A percentile compares a stretch with the other conserved stretches of the same genome.
Evolutionary conservation across 2,797 vertebrate genomes (phyloP).

Genomic region (Choloepus didactylus): DNA sequence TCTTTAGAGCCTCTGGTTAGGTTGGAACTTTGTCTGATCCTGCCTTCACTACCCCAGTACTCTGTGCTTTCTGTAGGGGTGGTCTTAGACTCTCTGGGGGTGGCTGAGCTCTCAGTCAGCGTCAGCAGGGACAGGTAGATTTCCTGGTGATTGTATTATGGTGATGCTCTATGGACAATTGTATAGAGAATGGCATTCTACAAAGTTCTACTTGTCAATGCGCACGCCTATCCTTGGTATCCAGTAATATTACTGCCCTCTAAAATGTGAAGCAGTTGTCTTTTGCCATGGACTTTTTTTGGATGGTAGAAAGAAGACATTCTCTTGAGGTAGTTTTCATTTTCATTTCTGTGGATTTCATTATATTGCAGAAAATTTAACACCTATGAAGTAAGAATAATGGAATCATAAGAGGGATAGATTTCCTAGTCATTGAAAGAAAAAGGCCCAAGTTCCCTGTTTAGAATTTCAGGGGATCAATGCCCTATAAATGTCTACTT

Average conservation of each 20-base stretch:
- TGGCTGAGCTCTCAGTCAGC: neutral
- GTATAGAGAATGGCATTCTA: neutral
- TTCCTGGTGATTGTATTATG: neutral
- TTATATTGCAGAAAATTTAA: slow-evolving; percentile 71
- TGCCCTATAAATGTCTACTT: slow-evolving; percentile 59
- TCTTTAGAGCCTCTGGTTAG: neutral
- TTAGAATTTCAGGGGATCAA: slow-evolving; percentile 75
- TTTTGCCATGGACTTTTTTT: neutral
- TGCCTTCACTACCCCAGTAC: neutral
- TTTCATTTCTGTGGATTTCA: slow-evolving; percentile 21
- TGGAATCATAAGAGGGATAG: slow-evolving; percentile 82
- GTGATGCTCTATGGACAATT: neutral
- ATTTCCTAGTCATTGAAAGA: slow-evolving; percentile 73
- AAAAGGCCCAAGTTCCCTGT: slow-evolving; percentile 77
- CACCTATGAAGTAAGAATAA: slow-evolving; percentile 81
- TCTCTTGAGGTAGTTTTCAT: slow-evolving; percentile 58
- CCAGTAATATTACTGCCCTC: neutral
- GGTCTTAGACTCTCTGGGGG: neutral
- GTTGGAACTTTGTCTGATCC: neutral
- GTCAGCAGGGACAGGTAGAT: neutral
- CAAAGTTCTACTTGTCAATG: neutral
- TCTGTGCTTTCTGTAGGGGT: neutral
- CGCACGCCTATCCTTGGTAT: neutral
- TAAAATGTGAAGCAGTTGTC: neutral
- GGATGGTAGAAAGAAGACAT: neutral